phyloP scores from a whole-genome alignment of 2,797 vertebrate genomes.

The Bradypodion pumilum region DNA sequence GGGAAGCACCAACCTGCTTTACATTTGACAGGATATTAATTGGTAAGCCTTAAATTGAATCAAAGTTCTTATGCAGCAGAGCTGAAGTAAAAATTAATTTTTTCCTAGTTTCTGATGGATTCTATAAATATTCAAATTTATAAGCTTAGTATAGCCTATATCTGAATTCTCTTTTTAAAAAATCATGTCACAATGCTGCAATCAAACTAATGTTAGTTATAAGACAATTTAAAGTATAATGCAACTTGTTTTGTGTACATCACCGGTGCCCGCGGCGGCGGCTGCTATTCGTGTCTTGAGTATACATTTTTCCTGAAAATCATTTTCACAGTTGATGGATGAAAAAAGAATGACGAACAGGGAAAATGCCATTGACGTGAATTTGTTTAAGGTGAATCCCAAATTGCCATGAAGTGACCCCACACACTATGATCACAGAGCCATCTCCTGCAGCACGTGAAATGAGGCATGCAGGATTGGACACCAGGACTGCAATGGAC shows the following conservation, averaged over 20 bases:
- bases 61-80: neutral
- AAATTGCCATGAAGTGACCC: too few species aligned
- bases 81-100: neutral
- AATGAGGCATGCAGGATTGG: too few species aligned
- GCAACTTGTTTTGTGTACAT: neutral
- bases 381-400: too few species aligned
- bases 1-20: neutral
- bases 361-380: too few species aligned
- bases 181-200: neutral
- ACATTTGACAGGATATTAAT: neutral
- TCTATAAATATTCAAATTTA: neutral
- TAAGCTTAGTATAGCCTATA: neutral
- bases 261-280: too few species aligned
- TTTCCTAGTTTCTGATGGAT: neutral
- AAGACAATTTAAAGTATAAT: neutral
- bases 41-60: neutral
- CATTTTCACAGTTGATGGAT: too few species aligned
- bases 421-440: too few species aligned
- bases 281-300: too few species aligned
- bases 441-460: too few species aligned
- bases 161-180: neutral
- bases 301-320: too few species aligned
- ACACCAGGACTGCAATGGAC: too few species aligned
- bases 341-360: too few species aligned
- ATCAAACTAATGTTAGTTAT: neutral